Evolutionary conservation across 2,113 vertebrate species (phyloP).

Genomic region (Felis catus): DNA sequence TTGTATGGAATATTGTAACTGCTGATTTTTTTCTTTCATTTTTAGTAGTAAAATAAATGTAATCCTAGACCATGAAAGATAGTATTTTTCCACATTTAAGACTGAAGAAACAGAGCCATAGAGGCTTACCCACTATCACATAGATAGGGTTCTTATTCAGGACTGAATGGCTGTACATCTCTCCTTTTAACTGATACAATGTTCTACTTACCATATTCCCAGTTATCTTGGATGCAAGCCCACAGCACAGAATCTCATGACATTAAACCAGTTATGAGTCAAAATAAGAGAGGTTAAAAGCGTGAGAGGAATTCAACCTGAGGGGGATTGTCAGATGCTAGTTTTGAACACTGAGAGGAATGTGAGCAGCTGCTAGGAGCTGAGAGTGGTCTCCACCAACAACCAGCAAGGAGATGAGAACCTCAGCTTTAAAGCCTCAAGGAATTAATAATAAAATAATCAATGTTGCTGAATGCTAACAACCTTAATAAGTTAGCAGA

Average conservation of each 20-base stretch:
- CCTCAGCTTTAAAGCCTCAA: background rate
- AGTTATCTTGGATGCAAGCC: background rate
- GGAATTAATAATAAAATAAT: background rate
- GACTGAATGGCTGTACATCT: background rate
- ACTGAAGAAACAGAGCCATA: background rate
- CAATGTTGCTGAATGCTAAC: background rate
- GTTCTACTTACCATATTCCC: background rate
- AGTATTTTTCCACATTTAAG: background rate
- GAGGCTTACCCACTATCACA: no score
- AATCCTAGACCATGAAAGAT: background rate
- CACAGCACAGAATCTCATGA: background rate
- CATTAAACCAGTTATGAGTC: background rate
- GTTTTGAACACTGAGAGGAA: background rate
- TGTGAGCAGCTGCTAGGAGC: background rate
- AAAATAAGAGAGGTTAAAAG: background rate
- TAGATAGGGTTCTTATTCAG: background rate
- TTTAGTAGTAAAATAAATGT: background rate
- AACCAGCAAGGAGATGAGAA: background rate
- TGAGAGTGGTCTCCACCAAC: background rate
- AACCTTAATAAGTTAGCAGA: background rate
- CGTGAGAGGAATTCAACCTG: background rate
- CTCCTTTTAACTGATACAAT: background rate
- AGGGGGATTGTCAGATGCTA: background rate
- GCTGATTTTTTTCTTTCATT: background rate
- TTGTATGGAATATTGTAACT: background rate